Percentiles rank a stretch among this genome's conserved stretches.
These are phyloP conservation scores for Cinclus cinclus DNA, from an alignment of 2,113 vertebrate genomes.

Conservation along the genomic window DNA sequence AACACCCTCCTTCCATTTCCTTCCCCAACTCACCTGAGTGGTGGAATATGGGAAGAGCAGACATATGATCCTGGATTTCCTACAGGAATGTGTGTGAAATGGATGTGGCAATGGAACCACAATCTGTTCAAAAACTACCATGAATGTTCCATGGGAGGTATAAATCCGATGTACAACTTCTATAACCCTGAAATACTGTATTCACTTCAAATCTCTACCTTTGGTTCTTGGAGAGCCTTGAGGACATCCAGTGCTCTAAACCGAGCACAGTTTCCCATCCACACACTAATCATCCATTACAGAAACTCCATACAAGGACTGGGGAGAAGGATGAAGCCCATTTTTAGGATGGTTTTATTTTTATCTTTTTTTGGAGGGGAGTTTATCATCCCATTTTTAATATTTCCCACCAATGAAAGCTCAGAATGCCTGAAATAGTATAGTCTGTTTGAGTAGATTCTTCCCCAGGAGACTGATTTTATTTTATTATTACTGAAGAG, in stretches of 20 bases:
- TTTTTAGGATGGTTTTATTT: constrained; percentile 55
- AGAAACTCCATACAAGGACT: constrained; percentile 40
- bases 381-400: not conserved
- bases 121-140: not conserved
- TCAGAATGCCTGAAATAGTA: constrained; percentile 46
- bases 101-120: not conserved
- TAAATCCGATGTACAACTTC: not conserved
- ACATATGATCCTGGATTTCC: not conserved
- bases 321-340: not conserved
- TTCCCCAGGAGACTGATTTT: constrained; percentile 40
- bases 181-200: not conserved
- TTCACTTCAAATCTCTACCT: not conserved
- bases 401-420: constrained; percentile 21
- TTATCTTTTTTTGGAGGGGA: constrained; percentile 40
- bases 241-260: not conserved
- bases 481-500: constrained; percentile 39
- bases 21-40: not conserved
- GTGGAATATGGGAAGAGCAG: not conserved
- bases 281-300: not conserved
- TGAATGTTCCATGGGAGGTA: not conserved
- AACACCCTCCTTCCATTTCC: not conserved
- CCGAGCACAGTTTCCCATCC: not conserved
- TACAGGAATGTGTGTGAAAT: accelerated
- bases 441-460: constrained; percentile 7
- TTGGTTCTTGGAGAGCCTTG: not conserved